Evolutionary conservation across 2,888 invertebrate species (phyloP).

Genomic region (Chaetoderma sp.): DNA sequence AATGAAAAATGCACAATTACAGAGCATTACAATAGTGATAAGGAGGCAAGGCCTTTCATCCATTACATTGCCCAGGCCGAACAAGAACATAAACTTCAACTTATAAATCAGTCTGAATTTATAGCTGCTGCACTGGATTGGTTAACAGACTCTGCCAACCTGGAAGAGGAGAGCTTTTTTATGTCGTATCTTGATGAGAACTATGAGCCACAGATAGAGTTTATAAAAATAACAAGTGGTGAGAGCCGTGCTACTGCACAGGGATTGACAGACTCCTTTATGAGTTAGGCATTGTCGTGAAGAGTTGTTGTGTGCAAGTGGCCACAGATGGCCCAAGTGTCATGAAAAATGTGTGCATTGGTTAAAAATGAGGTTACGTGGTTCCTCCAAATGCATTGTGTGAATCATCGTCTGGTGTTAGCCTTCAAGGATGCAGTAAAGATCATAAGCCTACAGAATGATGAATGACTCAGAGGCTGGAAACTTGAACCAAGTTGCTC

Average conservation of each 20-base stretch:
- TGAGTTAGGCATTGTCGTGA: neutral
- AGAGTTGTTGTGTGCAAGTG: neutral
- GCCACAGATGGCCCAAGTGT: neutral
- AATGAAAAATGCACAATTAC: too few species aligned
- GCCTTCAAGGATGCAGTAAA: neutral
- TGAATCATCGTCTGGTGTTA: neutral
- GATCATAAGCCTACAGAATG: neutral
- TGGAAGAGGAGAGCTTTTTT: neutral
- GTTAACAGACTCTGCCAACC: too few species aligned
- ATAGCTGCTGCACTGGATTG: too few species aligned
- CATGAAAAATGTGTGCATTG: neutral
- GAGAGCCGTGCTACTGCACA: too few species aligned
- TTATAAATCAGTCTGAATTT: too few species aligned
- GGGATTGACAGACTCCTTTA: too few species aligned
- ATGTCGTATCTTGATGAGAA: neutral
- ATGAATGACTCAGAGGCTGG: too few species aligned
- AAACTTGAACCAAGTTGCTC: too few species aligned
- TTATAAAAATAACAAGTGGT: neutral
- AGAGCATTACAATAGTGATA: too few species aligned
- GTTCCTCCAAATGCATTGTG: neutral
- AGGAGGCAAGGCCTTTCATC: too few species aligned
- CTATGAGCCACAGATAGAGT: neutral
- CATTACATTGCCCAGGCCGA: too few species aligned
- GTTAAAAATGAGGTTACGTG: neutral
- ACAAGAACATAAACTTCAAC: too few species aligned